phyloP scores from a whole-genome alignment of 2,888 invertebrate species.

The Encarsia formosa region DNA sequence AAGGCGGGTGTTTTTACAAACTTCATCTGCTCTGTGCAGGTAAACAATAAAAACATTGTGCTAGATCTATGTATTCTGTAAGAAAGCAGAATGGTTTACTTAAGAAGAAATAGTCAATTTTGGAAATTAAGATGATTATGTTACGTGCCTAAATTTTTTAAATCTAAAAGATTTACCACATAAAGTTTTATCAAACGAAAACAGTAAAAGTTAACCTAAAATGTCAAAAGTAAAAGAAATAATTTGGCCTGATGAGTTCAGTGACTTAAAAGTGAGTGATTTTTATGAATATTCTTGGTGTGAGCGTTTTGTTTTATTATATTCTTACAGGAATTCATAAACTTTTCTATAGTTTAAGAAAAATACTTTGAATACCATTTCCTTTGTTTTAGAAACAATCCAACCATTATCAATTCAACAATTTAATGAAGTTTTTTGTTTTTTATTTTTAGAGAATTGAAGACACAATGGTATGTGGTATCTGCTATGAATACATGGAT shows the following conservation, averaged over 20 bases:
- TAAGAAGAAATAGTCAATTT: background rate
- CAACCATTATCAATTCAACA: background rate
- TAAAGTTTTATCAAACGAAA: background rate
- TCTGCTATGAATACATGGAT: slow-evolving; percentile 54
- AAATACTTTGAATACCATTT: no score
- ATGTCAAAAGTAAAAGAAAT: slow-evolving; percentile 25
- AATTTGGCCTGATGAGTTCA: slow-evolving; percentile 21
- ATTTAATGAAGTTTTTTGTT: background rate
- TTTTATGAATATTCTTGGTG: background rate
- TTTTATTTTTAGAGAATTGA: slow-evolving; percentile 48
- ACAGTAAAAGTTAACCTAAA: background rate
- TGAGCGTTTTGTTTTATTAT: no score
- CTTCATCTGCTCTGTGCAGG: no score
- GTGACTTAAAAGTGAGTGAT: slow-evolving; percentile 17
- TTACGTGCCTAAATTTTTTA: no score
- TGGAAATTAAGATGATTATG: no score
- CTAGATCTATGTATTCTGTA: background rate
- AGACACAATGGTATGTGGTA: slow-evolving; percentile 51
- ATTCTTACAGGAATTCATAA: no score
- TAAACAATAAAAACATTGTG: no score
- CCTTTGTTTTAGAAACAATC: background rate
- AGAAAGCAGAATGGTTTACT: background rate
- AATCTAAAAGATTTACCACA: background rate
- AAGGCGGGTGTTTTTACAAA: no score
- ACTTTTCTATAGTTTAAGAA: no score